A percentile compares a stretch with the other conserved stretches of the same genome.
These are phyloP conservation scores for Indri indri DNA, from an alignment of 2,113 vertebrate species.

Conservation along the genomic window DNA sequence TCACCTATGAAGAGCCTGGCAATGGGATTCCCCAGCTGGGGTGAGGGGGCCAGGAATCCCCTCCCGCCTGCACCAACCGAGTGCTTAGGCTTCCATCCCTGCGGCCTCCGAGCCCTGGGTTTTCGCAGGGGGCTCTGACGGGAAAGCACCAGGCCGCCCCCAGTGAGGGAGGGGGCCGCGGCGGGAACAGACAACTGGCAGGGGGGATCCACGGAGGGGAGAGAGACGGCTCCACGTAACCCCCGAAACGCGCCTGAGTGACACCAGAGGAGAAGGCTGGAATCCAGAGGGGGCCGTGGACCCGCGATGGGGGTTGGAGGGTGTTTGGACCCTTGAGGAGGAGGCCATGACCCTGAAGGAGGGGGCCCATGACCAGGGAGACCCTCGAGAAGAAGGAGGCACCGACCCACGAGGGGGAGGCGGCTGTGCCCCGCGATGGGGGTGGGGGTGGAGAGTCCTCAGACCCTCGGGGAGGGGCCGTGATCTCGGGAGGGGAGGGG, in stretches of 20 bases:
- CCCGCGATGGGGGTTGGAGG: background rate
- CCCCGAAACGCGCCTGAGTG: background rate
- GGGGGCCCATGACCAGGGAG: background rate
- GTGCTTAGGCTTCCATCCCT: background rate
- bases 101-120: background rate
- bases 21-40: background rate
- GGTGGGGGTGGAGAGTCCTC: background rate
- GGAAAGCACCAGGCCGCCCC: background rate
- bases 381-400: background rate
- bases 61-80: background rate
- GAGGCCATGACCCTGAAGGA: background rate
- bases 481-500: background rate
- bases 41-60: background rate
- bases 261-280: background rate
- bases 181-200: background rate
- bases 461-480: background rate
- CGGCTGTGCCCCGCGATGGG: background rate
- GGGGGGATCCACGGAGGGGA: background rate
- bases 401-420: background rate
- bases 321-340: background rate
- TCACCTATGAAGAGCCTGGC: slow-evolving; percentile 1
- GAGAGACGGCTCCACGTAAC: background rate
- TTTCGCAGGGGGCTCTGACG: background rate
- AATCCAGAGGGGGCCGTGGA: background rate
- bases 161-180: background rate